Evolutionary conservation across 1,140 invertebrate genomes (phyloP).

Genomic region (Macrobrachium rosenbergii): DNA sequence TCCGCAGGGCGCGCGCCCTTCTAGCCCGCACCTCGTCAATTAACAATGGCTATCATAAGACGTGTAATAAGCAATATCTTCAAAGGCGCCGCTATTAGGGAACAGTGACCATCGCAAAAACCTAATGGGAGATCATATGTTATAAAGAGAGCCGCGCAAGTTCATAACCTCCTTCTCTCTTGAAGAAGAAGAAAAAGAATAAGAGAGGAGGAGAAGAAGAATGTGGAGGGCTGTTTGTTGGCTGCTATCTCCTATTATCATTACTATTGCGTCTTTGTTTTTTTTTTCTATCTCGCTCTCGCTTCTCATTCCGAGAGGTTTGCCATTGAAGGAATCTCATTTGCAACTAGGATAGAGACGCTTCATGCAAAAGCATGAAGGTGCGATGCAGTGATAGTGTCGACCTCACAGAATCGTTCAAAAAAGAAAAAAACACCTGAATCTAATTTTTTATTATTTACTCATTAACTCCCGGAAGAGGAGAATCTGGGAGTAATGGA

Average conservation of each 20-base stretch:
- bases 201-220: neutral
- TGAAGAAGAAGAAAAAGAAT: too few relatives aligned
- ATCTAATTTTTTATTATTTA: too few relatives aligned
- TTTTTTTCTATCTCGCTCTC: too few relatives aligned
- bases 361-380: too few relatives aligned
- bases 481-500: too few relatives aligned
- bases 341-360: too few relatives aligned
- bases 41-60: constrained; percentile 56
- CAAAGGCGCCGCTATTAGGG: constrained; percentile 54
- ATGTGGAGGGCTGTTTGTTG: neutral
- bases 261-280: neutral
- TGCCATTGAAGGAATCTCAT: too few relatives aligned
- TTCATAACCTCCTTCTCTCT: constrained; percentile 20
- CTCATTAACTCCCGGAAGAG: too few relatives aligned
- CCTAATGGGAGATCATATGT: constrained; percentile 39
- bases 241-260: neutral
- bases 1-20: neutral
- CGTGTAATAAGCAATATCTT: constrained; percentile 59
- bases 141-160: constrained; percentile 48
- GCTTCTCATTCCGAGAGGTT: too few relatives aligned
- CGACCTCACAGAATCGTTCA: too few relatives aligned
- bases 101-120: constrained; percentile 56
- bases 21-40: constrained; percentile 33
- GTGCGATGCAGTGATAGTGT: too few relatives aligned
- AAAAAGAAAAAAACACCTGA: too few relatives aligned